A percentile compares a stretch with the other conserved stretches of the same genome.
Conservation (phyloP, 2,113 vertebrate genomes). For the Meleagris gallopavo region DNA sequence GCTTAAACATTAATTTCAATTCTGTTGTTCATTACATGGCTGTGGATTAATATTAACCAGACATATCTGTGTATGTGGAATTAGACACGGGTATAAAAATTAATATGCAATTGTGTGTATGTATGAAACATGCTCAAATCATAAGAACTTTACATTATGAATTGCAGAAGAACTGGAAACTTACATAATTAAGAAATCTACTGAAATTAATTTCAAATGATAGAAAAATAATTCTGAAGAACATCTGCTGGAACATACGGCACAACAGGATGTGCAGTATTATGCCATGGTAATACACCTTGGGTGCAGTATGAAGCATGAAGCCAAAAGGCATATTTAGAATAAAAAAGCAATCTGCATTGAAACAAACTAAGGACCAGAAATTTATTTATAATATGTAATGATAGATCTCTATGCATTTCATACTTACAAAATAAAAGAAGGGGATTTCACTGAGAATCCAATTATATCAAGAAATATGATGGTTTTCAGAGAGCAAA, state of each 20-base stretch:
- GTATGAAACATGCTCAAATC: not conserved
- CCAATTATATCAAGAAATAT: not conserved
- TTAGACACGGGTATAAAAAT: not conserved
- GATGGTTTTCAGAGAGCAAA: not conserved
- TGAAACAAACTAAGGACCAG: not conserved
- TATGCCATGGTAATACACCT: constrained; percentile 17
- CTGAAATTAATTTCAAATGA: constrained; percentile 17
- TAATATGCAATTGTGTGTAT: rapidly evolving
- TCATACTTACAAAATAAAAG: not conserved
- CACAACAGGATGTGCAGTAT: not conserved
- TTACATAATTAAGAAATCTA: not conserved
- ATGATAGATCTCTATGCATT: not conserved
- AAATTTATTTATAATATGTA: not conserved
- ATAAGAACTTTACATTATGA: not conserved
- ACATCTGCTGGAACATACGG: constrained; percentile 39
- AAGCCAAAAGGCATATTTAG: constrained; percentile 30
- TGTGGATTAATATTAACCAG: not conserved
- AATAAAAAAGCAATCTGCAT: not conserved
- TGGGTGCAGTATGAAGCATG: not conserved
- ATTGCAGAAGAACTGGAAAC: not conserved
- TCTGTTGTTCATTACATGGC: not conserved
- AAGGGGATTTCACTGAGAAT: not conserved
- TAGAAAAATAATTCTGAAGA: not conserved
- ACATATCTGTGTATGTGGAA: not conserved
- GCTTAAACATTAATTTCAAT: not conserved